These are phyloP conservation scores for Aricia agestis DNA, from an alignment of 1,140 invertebrate genomes.

Conservation along the genomic window DNA sequence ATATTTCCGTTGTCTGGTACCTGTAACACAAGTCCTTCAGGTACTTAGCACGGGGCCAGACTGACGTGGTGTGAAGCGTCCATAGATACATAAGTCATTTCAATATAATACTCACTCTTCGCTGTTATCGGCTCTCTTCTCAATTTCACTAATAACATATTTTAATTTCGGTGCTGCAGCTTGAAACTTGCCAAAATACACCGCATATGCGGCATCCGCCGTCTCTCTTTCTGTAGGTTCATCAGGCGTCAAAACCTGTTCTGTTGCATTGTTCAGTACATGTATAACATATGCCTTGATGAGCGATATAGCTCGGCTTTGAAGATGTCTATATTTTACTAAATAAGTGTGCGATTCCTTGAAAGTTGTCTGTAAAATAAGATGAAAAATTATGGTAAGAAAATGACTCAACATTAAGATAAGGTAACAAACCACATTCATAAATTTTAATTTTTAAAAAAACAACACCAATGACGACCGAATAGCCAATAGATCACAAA, in stretches of 20 bases:
- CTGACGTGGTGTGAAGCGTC: no score
- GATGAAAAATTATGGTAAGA: background rate
- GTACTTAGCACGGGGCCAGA: no score
- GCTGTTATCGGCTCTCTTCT: conserved; percentile 83
- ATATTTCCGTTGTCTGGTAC: no score
- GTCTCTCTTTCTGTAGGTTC: conserved; percentile 62
- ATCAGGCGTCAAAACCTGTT: conserved; percentile 80
- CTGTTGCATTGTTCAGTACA: conserved; percentile 85
- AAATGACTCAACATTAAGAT: no score
- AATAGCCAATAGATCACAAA: no score
- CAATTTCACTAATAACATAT: conserved; percentile 88
- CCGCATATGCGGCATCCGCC: conserved; percentile 88
- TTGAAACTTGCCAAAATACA: conserved; percentile 97
- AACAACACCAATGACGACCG: no score
- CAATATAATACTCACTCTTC: conserved; percentile 78
- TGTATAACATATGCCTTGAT: conserved; percentile 86
- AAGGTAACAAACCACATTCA: no score
- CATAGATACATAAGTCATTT: no score
- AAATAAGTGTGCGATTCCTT: conserved; percentile 83
- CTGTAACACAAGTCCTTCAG: no score
- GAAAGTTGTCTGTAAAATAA: conserved; percentile 57
- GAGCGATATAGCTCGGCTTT: conserved; percentile 86
- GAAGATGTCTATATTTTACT: conserved; percentile 86
- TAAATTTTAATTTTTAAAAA: no score
- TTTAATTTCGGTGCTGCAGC: conserved; percentile 90